phyloP scores from a whole-genome alignment of 2,113 vertebrate genomes.

The Carlito syrichta region DNA sequence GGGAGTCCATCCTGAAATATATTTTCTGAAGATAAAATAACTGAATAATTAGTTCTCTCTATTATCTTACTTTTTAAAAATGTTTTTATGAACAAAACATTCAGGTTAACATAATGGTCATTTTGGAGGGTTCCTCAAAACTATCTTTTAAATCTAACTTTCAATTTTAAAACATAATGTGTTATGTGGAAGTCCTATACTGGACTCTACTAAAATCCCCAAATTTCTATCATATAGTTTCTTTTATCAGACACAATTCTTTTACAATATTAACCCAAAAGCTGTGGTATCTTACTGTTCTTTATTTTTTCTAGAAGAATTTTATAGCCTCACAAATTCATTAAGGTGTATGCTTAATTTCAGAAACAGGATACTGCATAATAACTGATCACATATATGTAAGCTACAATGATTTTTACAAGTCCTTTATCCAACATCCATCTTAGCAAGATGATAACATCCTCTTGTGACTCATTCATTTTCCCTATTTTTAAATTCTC shows the following conservation, averaged over 20 bases:
- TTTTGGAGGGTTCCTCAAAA: no score
- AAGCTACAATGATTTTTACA: background rate
- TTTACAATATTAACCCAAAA: background rate
- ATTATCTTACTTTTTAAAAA: background rate
- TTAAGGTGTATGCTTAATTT: background rate
- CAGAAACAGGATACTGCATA: background rate
- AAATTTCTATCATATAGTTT: background rate
- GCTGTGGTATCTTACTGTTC: background rate
- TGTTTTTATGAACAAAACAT: background rate
- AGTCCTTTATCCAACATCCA: background rate
- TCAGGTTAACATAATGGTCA: background rate
- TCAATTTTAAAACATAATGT: background rate
- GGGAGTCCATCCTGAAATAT: background rate
- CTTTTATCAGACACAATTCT: background rate
- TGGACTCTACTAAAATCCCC: background rate
- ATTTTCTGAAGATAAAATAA: background rate
- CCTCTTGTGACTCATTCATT: slow-evolving; percentile 50
- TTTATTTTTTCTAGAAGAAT: slow-evolving; percentile 25
- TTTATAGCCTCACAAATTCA: slow-evolving; percentile 7
- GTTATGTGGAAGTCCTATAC: background rate
- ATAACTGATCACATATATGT: background rate
- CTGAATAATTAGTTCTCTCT: background rate
- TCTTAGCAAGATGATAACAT: background rate
- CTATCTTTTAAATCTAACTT: no score
- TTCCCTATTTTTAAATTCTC: slow-evolving; percentile 31